Evolutionary conservation across 2,888 invertebrate species (phyloP), one percentile per base, ranked within the genome.

Genomic region (Synanthedon vespiformis): DNA sequence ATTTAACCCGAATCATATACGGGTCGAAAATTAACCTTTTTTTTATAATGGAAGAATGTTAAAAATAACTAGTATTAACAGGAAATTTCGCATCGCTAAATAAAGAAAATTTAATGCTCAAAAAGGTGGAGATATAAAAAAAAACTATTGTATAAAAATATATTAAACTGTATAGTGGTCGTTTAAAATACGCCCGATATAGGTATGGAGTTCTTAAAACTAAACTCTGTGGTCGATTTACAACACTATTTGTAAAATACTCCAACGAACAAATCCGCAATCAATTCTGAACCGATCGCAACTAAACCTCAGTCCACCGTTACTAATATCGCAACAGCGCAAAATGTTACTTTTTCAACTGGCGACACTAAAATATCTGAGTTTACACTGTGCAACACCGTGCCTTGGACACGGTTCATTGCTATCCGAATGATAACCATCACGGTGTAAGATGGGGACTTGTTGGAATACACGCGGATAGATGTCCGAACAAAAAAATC

Each of bases 401-500:
- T 44, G n/a, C 44, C 44, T 12, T 8, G 44, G 44, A 4, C 10
- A 34, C 34, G 34, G 34, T 34, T 34, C 34, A 34, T 34, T 34
- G 10, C 34, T 34, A 34, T 34, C 34, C 10, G 2, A 34, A 10
- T 34, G 34, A 34, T 34, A 10, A 34, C 10, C 34, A 34, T 34
- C 34, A 34, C 34, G 8, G 34, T 22, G 10, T 10, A 34, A 34
- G 34, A 44, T 14, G 4, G 44, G 13, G 44, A 6, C n/a, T 44
- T 69, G 69, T 71, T 70, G 71, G 74, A 73, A 72, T 70, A 67
- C 66, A 64, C 64, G 67, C 69, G 68, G 71, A 69, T 70, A 69
- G 75, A 79, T 80, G 77, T 79, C 70, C 62, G 65, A 65, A 71
- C 76, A 77, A 79, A 81, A 54, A 80, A 80, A 72, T 63, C 61